Conservation (phyloP, 2,888 invertebrate genomes). For the Macrophya alboannulata region DNA sequence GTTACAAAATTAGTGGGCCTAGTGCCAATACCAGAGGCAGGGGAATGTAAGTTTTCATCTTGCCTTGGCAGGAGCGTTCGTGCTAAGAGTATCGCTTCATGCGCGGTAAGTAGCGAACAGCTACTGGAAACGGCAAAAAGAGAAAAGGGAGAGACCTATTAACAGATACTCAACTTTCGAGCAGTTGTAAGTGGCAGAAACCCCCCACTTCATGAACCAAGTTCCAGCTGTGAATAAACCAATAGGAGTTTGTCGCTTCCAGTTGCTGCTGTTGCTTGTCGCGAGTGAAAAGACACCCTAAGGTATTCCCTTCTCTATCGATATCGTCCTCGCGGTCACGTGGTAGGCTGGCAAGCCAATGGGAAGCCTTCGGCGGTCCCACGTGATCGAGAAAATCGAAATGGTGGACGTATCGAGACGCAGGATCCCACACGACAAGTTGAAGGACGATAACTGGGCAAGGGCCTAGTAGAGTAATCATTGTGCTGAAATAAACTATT, state of each 20-base stretch:
- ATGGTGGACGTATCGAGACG: constrained; percentile 78
- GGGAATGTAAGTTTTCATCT: constrained; percentile 17
- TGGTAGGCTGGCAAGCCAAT: constrained; percentile 63
- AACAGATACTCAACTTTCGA: not conserved
- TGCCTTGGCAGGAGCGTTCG: constrained; percentile 7
- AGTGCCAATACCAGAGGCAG: not conserved
- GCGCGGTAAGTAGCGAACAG: not conserved
- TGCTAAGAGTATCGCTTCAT: not conserved
- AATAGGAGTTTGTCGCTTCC: constrained; percentile 47
- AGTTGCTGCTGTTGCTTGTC: constrained; percentile 38
- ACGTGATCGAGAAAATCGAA: constrained; percentile 77
- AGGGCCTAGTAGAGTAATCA: constrained; percentile 63
- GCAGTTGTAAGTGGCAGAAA: not conserved
- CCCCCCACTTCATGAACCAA: not conserved
- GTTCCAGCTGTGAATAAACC: constrained; percentile 54
- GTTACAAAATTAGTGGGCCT: constrained; percentile 30
- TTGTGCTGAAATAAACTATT: constrained; percentile 43
- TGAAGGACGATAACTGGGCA: constrained; percentile 76
- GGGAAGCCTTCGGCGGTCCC: constrained; percentile 60
- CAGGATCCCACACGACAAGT: constrained; percentile 75
- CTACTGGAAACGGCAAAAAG: not conserved
- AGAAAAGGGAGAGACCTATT: not conserved
- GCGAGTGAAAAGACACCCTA: constrained; percentile 37
- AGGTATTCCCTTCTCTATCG: constrained; percentile 50
- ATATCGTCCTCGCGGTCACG: constrained; percentile 64